These are phyloP conservation scores for Acanthurus lineatus DNA, from an alignment of 2,797 vertebrate species.

Conservation along the genomic window DNA sequence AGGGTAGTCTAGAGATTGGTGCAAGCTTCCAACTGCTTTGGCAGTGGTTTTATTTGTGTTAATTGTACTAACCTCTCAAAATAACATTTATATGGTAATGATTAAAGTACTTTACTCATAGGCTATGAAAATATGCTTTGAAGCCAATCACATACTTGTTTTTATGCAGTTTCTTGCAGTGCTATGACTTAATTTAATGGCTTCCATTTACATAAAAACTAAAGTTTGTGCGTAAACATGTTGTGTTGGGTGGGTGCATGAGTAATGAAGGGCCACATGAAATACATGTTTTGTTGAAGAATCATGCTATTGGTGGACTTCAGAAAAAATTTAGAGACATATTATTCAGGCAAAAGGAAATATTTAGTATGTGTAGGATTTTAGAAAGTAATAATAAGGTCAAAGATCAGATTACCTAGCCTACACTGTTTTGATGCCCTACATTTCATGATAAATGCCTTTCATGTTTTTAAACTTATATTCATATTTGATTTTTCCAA, in stretches of 20 bases:
- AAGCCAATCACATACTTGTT: slow-evolving; percentile 6
- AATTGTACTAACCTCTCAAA: slow-evolving; percentile 24
- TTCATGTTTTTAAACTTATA: not conserved
- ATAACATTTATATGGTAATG: slow-evolving; percentile 28
- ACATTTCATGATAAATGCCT: not conserved
- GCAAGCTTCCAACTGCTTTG: slow-evolving; percentile 18
- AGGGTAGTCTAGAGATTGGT: slow-evolving; percentile 11
- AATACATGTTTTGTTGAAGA: not conserved
- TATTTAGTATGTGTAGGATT: not conserved
- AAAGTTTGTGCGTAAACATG: not conserved
- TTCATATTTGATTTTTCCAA: not conserved
- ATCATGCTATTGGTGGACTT: not conserved
- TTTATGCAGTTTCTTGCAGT: not conserved
- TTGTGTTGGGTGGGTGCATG: not conserved
- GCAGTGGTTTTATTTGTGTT: slow-evolving; percentile 41
- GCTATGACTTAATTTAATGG: slow-evolving; percentile 11
- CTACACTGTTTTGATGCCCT: not conserved
- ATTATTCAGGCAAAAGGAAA: not conserved
- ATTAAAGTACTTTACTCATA: slow-evolving; percentile 27
- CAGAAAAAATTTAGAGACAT: not conserved
- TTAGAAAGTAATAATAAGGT: not conserved
- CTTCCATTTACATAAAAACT: not conserved
- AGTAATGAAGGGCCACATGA: not conserved
- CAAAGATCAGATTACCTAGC: not conserved
- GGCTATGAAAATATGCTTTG: slow-evolving; percentile 1